Percentiles rank a stretch among this genome's conserved stretches.
These are phyloP conservation scores for Falco berigora DNA, from an alignment of 2,797 vertebrate genomes.

Conservation along the genomic window DNA sequence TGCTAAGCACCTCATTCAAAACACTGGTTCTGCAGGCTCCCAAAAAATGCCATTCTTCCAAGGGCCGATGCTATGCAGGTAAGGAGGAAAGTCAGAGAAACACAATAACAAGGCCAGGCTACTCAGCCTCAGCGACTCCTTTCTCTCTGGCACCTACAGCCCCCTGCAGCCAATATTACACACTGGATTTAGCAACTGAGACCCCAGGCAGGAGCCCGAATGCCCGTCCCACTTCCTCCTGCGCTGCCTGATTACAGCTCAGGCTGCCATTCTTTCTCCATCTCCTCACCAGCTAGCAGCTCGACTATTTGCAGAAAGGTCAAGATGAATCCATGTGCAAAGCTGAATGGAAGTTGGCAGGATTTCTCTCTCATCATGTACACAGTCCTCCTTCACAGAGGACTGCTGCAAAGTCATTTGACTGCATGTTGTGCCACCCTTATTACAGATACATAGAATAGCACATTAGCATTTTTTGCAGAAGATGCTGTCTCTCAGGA, in stretches of 20 bases:
- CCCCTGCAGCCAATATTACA: not conserved
- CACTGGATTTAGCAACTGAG: not conserved
- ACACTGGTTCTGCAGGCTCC: not conserved
- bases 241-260: not conserved
- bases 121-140: not conserved
- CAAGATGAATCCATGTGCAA: not conserved
- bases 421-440: not conserved
- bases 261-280: not conserved
- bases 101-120: accelerated
- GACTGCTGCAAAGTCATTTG: not conserved
- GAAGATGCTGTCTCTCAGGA: not conserved
- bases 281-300: not conserved
- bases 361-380: not conserved
- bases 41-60: not conserved
- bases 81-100: not conserved
- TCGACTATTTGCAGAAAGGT: not conserved
- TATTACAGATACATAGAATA: not conserved
- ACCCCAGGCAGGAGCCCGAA: not conserved
- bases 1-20: not conserved
- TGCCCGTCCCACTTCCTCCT: not conserved
- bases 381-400: not conserved
- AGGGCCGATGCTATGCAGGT: not conserved
- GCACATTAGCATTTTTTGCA: not conserved
- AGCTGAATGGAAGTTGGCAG: not conserved
- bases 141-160: not conserved